Percentiles rank a stretch among this genome's conserved stretches.
These are phyloP conservation scores for Alsophila aescularia DNA, from an alignment of 2,888 invertebrate genomes.

Conservation along the genomic window DNA sequence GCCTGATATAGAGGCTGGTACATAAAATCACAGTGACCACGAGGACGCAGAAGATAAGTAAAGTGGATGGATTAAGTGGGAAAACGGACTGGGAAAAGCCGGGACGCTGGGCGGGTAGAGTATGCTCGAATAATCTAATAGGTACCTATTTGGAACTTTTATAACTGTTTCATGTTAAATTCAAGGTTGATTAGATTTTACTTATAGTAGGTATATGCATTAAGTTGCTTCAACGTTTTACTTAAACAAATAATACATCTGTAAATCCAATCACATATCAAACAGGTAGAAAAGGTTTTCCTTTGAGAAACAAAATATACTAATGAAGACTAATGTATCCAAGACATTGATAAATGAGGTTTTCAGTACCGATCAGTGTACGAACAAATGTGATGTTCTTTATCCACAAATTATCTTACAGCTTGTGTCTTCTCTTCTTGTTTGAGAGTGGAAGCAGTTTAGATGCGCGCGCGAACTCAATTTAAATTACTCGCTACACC, in stretches of 20 bases:
- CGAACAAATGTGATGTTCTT: too few species aligned
- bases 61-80: slow-evolving; percentile 24
- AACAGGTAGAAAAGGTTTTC: too few species aligned
- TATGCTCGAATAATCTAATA: slow-evolving; percentile 18
- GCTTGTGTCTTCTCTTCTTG: too few species aligned
- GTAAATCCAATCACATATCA: too few species aligned
- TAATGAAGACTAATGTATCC: too few species aligned
- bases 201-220: neutral
- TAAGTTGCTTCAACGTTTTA: neutral
- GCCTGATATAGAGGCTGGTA: slow-evolving; percentile 8
- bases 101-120: slow-evolving; percentile 11
- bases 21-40: slow-evolving; percentile 24
- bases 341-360: too few species aligned
- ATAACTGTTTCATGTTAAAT: neutral
- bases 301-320: too few species aligned
- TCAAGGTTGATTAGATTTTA: neutral
- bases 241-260: neutral
- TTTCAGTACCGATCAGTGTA: too few species aligned
- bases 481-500: too few species aligned
- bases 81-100: slow-evolving; percentile 22
- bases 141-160: slow-evolving; percentile 6
- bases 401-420: too few species aligned
- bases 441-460: too few species aligned
- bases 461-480: too few species aligned
- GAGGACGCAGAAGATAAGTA: slow-evolving; percentile 22